Conservation (phyloP, 2,113 vertebrate species). For the Poecile atricapillus region DNA sequence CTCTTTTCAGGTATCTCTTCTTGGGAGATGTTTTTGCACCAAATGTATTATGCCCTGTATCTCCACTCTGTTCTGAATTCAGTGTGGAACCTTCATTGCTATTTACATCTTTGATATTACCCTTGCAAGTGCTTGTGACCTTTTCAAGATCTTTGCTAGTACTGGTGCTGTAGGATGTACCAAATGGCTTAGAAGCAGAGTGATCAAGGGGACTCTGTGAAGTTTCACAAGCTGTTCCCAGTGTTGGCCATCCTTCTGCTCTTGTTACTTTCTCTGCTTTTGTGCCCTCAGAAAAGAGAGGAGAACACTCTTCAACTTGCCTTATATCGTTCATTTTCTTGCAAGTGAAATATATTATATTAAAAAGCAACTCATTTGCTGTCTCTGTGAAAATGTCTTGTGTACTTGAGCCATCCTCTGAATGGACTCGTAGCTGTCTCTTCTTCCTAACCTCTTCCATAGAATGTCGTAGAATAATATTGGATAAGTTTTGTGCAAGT, state of each 20-base stretch:
- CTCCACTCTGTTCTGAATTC: not conserved
- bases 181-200: not conserved
- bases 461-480: constrained; percentile 84
- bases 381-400: constrained; percentile 79
- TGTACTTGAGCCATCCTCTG: constrained; percentile 49
- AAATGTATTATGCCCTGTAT: not conserved
- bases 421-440: constrained; percentile 53
- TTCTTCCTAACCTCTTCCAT: constrained; percentile 83
- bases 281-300: not conserved
- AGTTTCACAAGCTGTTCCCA: not conserved
- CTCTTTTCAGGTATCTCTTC: constrained; percentile 61
- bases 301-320: constrained; percentile 61
- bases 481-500: constrained; percentile 85
- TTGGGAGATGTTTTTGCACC: constrained; percentile 35
- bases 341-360: constrained; percentile 83
- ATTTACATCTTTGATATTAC: not conserved
- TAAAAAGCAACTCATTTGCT: constrained; percentile 84
- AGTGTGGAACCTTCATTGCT: not conserved
- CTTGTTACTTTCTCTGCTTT: not conserved
- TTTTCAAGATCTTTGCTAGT: not conserved
- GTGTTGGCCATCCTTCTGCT: not conserved
- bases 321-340: constrained; percentile 84
- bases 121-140: not conserved
- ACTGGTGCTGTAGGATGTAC: not conserved
- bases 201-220: not conserved